Evolutionary conservation across 2,888 invertebrate genomes (phyloP), one percentile per base, ranked within the genome.

Genomic region (Magallana nippona): DNA sequence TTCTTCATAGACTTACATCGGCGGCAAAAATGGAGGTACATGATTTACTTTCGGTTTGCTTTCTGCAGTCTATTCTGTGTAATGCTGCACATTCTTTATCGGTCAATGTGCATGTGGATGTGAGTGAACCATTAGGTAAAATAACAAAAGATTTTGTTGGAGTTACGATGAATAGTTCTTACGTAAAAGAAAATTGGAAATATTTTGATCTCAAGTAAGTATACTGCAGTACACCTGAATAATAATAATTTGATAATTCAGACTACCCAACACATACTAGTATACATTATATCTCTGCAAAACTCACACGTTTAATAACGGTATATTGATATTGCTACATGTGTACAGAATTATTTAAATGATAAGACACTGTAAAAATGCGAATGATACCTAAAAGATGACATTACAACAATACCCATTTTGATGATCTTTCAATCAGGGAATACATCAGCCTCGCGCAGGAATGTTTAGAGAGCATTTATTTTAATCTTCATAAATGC

Each of bases 181-280:
- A n/a, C 15, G 55, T 80, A 15, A 71, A 71, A 15, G 63, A 63
- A 58, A 80, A 83, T 56, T 83, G 80, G 80, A 15, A 56, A 71
- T 44, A 80, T 55, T 58, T 83, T n/a, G 17, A 63, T 55, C 57
- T 83, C 17, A 80, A 58, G 83, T 83, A 77, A 77, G 78, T n/a
- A n/a, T n/a, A n/a, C n/a, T n/a, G n/a, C n/a, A n/a, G n/a, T n/a
- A n/a, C n/a, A n/a, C n/a, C n/a, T n/a, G n/a, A n/a, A n/a, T n/a
- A n/a, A n/a, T n/a, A n/a, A n/a, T n/a, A n/a, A n/a, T n/a, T n/a
- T n/a, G n/a, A n/a, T n/a, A n/a, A n/a, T n/a, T n/a, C n/a, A n/a
- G n/a, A n/a, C n/a, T n/a, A n/a, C n/a, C n/a, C n/a, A n/a, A n/a
- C n/a, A n/a, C n/a, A n/a, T n/a, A n/a, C n/a, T n/a, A n/a, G n/a